Evolutionary conservation across 2,888 invertebrate species (phyloP).

Genomic region (Neoaliturus tenellus): DNA sequence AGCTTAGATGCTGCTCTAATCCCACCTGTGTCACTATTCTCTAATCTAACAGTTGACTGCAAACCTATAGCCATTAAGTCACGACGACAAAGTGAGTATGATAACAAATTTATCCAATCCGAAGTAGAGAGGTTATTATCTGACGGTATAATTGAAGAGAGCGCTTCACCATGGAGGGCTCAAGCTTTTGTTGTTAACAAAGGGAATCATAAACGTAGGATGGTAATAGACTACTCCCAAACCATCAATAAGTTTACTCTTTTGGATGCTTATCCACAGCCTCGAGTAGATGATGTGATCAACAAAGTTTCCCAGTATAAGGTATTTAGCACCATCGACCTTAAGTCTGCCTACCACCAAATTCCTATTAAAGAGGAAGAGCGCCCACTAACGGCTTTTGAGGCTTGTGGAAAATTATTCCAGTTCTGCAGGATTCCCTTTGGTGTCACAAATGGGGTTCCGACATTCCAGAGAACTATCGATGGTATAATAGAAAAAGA

Average conservation of each 20-base stretch:
- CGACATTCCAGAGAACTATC: background rate
- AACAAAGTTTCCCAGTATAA: background rate
- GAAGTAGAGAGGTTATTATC: background rate
- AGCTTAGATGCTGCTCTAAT: background rate
- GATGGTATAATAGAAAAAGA: too few relatives aligned
- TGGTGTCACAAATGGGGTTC: conserved; percentile 11
- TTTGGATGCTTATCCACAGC: background rate
- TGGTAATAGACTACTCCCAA: background rate
- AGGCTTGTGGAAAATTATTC: conserved; percentile 15
- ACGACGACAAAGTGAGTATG: background rate
- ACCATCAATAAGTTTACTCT: background rate
- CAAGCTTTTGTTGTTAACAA: background rate
- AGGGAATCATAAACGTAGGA: background rate
- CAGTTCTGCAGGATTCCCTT: conserved; percentile 24
- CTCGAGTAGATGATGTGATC: background rate
- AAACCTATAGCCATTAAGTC: background rate
- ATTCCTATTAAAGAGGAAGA: conserved; percentile 3
- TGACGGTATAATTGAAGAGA: background rate
- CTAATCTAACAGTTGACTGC: background rate
- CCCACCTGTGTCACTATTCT: background rate
- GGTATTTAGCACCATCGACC: background rate
- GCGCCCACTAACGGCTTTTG: conserved; percentile 23
- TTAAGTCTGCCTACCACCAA: conserved; percentile 44
- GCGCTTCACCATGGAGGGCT: background rate
- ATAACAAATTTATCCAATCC: background rate